Evolutionary conservation across 2,113 vertebrate genomes (phyloP), one percentile per base, ranked within the genome.

Genomic region (Marmota flaviventris): DNA sequence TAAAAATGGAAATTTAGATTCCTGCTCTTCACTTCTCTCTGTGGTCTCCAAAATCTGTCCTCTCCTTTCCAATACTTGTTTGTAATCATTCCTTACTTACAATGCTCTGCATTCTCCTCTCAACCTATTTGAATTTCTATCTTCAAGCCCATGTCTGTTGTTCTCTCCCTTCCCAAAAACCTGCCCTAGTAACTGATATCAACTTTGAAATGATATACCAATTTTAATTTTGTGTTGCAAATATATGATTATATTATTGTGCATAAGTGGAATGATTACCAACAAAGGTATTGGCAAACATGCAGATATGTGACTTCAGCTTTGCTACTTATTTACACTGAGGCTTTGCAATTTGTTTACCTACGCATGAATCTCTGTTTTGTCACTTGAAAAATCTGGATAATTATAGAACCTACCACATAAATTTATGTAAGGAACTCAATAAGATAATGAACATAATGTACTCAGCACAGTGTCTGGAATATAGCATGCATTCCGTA

Each of bases 1-100:
- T 84, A 39, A 67, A 81, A 88, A 65, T 27, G 76, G 29, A 96
- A 91, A 73, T 76, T 70, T 79, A 79, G 7, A 83, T 65, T 58
- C 25, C 25, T 5, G 51, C 29, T 53, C 85, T 0, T 73, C 13
- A 53, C 5, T 69, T 58, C 2, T 85, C 11, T 53, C 65, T n/a
- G 6, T 7, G 2, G 32, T 76, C 10, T 13, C 39, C 90, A 18
- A 51, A 45, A 61, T 37, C 39, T 34, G 29, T 22, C 45, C 13
- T 3, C 14, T 63, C 17, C 4, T 89, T 53, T 81, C n/a, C 8
- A 7, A 27, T 8, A 32, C 37, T 51, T 14, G 1, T 32, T 18
- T n/a, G 1, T 4, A 2, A 11, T 42, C 0, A 4, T 6, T 0
- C 24, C 12, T 93, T 65, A 17, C 42, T 75, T 78, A 10, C 17